Base-by-base conservation (phyloP, 1,140 invertebrate genomes). In the Zaprionus capensis region DNA sequence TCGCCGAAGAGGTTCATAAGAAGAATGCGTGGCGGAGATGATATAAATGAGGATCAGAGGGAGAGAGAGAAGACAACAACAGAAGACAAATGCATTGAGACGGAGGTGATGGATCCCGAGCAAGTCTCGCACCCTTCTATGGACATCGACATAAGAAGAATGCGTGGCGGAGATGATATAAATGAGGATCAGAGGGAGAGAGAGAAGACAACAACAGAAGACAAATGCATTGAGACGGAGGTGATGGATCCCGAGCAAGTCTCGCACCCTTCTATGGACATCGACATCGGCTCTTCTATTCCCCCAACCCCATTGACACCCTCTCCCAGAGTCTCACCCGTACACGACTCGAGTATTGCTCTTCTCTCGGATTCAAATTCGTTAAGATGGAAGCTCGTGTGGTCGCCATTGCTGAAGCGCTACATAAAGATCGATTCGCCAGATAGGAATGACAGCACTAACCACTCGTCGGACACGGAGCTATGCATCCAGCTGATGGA, bases 371-470 rank as follows among this genome's bases (percentile, higher is more conserved):
- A 34, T 4, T 3, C 3, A 2, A 34, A 9, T 11, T 31, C 31
- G 31, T 31, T 11, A 9, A 11, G 9, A 34, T 51, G 44, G 28
- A 2, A 9, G 1, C 17, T 24, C 12, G 17, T 69, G 41, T 59
- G 66, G 66, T 61, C 56, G 20, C 67, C 66, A 0, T 2, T 61
- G 46, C 20, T 53, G 5, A 36, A 14, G 2, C 57, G 44, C 5
- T 62, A 61, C 9, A 22, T 62, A 20, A 34, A n/a, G 14, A 44
- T 14, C 2, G 17, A n/a, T 7, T 2, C 26, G 17, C 4, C 20
- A 14, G 22, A 9, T 0, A 2, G 2, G 14, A 11, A 4, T 11
- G 34, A 24, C 11, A 22, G 5, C 5, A 34, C 31, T 11, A 41
- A 5, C 4, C 1, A 6, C 2, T 15, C 34, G 11, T 28, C 51